Evolutionary conservation across 2,888 invertebrate species (phyloP).

Genomic region (Tuta absoluta): DNA sequence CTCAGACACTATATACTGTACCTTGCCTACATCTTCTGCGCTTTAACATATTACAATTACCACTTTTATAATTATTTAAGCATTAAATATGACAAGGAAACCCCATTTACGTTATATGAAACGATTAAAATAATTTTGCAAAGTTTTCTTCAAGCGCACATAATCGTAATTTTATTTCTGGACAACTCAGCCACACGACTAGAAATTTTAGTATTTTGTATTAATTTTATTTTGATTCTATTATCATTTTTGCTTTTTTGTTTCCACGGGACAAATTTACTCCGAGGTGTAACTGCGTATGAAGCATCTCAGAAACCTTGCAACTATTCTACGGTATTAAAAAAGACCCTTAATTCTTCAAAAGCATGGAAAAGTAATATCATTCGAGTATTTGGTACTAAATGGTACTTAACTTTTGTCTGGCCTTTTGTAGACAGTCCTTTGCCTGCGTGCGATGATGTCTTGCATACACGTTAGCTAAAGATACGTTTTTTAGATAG

Average conservation of each 20-base stretch:
- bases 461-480: not conserved
- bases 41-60: not conserved
- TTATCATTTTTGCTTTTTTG: not conserved
- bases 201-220: not conserved
- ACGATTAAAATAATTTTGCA: not conserved
- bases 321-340: not conserved
- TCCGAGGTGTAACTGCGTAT: not conserved
- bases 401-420: not conserved
- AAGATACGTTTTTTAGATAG: too few species aligned
- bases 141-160: not conserved
- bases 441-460: constrained; percentile 3
- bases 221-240: not conserved
- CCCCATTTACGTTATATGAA: not conserved
- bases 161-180: not conserved
- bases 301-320: not conserved
- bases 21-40: constrained; percentile 48
- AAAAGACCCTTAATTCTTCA: not conserved
- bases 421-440: constrained; percentile 13
- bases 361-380: not conserved
- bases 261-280: not conserved
- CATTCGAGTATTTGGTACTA: not conserved
- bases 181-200: not conserved
- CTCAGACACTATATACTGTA: constrained; percentile 89
- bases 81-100: not conserved
- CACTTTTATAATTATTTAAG: not conserved